Conservation (phyloP, 2,888 invertebrate species). For the Melanotus villosus region DNA sequence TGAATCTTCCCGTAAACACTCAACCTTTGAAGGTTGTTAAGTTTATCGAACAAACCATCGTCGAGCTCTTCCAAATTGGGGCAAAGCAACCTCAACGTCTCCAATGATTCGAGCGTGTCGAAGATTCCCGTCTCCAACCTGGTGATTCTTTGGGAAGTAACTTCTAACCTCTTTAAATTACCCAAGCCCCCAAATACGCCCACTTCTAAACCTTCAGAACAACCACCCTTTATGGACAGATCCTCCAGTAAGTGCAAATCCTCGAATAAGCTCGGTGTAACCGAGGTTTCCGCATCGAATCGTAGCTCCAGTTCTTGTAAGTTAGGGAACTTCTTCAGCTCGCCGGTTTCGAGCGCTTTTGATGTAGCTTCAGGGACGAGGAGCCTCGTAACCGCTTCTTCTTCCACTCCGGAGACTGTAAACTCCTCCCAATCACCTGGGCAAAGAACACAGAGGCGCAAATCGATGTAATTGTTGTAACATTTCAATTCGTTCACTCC, state of each 20-base stretch:
- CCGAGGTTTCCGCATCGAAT: background rate
- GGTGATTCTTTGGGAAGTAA: background rate
- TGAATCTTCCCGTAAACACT: background rate
- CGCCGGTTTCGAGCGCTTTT: background rate
- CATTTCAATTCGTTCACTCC: conserved; percentile 5
- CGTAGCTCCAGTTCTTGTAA: conserved; percentile 1
- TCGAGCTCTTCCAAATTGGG: background rate
- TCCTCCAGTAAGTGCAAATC: background rate
- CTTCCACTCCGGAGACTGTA: too few species aligned
- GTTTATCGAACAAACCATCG: background rate
- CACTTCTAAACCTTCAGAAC: background rate
- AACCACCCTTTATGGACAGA: background rate
- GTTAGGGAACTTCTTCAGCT: conserved; percentile 4
- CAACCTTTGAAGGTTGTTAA: background rate
- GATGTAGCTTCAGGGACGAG: background rate
- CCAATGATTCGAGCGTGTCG: background rate
- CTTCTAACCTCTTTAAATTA: background rate
- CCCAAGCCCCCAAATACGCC: background rate
- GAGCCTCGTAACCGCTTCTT: background rate
- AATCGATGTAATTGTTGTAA: conserved; percentile 4
- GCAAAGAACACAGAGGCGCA: background rate
- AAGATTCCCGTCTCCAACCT: background rate
- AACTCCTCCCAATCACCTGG: background rate
- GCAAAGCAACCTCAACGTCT: conserved; percentile 4
- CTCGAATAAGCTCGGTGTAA: background rate